Base-by-base conservation (phyloP, 2,888 invertebrate genomes). In the Drosophila greeni region DNA sequence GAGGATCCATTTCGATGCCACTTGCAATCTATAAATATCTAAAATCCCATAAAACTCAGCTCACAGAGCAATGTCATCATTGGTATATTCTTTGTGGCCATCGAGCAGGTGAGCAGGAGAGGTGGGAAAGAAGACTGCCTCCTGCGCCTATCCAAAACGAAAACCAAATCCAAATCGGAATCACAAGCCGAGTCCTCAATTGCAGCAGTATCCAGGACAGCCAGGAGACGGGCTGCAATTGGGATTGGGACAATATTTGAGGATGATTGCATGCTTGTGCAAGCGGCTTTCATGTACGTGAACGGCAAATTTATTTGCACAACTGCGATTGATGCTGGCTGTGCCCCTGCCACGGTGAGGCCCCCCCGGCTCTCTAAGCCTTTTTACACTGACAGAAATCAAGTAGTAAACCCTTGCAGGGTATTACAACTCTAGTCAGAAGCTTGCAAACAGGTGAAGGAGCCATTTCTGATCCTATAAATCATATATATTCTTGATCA, bases 251-350 rank as follows among this genome's bases (percentile, higher is more conserved):
- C 84, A 80, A 83, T 85, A 83, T 84, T 83, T 81, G 85, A 82
- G 82, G 84, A 76, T 82, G 80, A 81, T 86, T 85, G 80, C 72
- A 75, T 75, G 74, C 84, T 80, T 84, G 81, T 84, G 83, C 84
- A 84, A 79, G 83, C 77, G 83, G 78, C 77, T 78, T 83, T 83
- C 81, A 72, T 83, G 81, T 77, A 79, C 83, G 79, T 79, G 83
- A 82, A 82, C 77, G 71, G 84, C 83, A 79, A 79, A 79, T 79
- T 84, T 79, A 79, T 79, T 80, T 79, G 79, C 83, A 74, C 77
- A 81, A 83, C 49, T 78, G 83, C 83, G 80, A 77, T 80, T 72
- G 77, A 77, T 83, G 76, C 78, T 57, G 61, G 18, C 56, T 40
- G 45, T 12, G 64, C 45, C 29, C 26, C 49, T 11, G 23, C 31